phyloP scores from a whole-genome alignment of 2,888 invertebrate genomes.

The Caenorhabditis sp. region DNA sequence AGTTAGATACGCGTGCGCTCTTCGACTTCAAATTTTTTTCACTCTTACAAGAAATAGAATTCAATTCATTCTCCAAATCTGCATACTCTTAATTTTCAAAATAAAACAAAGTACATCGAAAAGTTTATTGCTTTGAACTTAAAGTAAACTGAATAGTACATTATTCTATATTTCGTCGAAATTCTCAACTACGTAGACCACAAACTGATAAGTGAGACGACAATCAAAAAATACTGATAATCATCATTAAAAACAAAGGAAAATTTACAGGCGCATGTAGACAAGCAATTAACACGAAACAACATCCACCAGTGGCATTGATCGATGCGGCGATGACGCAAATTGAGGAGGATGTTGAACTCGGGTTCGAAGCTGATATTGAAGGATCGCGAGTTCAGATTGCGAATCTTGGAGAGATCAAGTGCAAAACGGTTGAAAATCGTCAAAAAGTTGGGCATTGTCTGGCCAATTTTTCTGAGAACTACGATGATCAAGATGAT shows the following conservation, averaged over 20 bases:
- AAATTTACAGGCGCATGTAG: neutral
- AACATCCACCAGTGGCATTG: neutral
- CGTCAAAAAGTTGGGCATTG: conserved; percentile 25
- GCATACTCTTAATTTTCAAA: neutral
- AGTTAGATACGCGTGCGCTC: too few relatives aligned
- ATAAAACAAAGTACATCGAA: too few relatives aligned
- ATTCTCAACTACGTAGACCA: conserved; percentile 40
- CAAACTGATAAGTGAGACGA: too few relatives aligned
- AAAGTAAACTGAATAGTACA: too few relatives aligned
- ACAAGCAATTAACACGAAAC: neutral
- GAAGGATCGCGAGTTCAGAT: conserved; percentile 38
- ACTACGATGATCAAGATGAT: conserved; percentile 31
- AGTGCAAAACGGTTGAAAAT: conserved; percentile 19
- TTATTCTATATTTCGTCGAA: too few relatives aligned
- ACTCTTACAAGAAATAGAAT: neutral
- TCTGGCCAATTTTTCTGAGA: conserved; percentile 24
- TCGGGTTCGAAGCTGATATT: conserved; percentile 50
- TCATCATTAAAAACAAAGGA: neutral
- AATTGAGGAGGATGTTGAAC: conserved; percentile 41
- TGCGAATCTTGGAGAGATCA: conserved; percentile 36
- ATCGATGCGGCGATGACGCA: conserved; percentile 11
- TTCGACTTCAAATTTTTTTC: too few relatives aligned
- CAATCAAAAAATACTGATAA: conserved; percentile 30
- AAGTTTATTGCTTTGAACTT: too few relatives aligned
- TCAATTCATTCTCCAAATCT: neutral